These are phyloP conservation scores for Brevipalpus yothersi DNA, from an alignment of 1,140 invertebrate genomes.

Conservation along the genomic window DNA sequence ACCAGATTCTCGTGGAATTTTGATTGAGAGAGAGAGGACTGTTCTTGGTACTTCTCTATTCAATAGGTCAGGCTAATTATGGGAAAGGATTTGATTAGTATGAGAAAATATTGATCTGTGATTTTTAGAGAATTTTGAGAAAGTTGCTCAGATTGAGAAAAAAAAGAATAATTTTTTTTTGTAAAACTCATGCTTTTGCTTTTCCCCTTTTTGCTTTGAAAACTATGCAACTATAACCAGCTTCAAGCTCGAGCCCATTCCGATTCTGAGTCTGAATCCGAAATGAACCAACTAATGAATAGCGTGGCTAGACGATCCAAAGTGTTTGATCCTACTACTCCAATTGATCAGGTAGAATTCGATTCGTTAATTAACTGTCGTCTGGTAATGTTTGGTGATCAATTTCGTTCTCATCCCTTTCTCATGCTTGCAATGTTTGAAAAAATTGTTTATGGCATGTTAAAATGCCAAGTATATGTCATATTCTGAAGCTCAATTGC, in stretches of 20 bases:
- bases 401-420: neutral
- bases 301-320: slow-evolving; percentile 12
- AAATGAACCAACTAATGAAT: slow-evolving; percentile 14
- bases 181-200: neutral
- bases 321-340: slow-evolving; percentile 10
- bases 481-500: neutral
- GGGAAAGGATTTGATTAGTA: no score
- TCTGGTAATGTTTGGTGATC: neutral
- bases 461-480: neutral
- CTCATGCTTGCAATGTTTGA: neutral
- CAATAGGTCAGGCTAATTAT: no score
- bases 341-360: neutral
- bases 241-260: slow-evolving; percentile 3
- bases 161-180: no score
- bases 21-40: no score
- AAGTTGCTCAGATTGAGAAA: no score
- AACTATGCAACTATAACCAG: neutral
- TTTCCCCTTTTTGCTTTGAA: neutral
- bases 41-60: no score
- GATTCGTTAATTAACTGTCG: neutral
- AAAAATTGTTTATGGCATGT: neutral
- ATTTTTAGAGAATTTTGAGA: no score
- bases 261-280: slow-evolving; percentile 16
- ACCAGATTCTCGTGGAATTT: no score
- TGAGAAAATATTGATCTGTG: no score